These are phyloP conservation scores for Volucella bombylans DNA, from an alignment of 2,888 invertebrate species.

Conservation along the genomic window DNA sequence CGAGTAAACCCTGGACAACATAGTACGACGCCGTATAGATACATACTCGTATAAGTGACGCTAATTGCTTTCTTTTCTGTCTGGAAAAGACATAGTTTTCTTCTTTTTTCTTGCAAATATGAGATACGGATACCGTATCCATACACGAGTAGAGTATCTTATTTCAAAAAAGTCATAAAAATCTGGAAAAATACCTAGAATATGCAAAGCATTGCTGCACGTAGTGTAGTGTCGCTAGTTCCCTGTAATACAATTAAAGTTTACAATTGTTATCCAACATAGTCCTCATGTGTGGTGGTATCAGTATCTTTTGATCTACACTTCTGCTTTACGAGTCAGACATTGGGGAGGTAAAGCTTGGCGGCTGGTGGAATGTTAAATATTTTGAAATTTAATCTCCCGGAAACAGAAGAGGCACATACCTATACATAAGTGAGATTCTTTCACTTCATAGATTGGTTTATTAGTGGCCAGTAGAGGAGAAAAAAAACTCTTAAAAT, in stretches of 20 bases:
- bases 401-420: slow-evolving; percentile 34
- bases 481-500: too few relatives aligned
- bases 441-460: slow-evolving; percentile 11
- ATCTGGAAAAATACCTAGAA: too few relatives aligned
- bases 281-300: background rate
- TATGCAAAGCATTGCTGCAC: too few relatives aligned
- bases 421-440: slow-evolving; percentile 42
- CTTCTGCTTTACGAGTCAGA: background rate
- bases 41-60: slow-evolving; percentile 43
- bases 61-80: slow-evolving; percentile 66
- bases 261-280: slow-evolving; percentile 29
- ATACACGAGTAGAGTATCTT: too few relatives aligned
- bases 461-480: too few relatives aligned
- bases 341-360: slow-evolving; percentile 23
- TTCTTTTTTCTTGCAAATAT: background rate
- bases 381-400: slow-evolving; percentile 61
- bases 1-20: slow-evolving; percentile 54
- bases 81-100: slow-evolving; percentile 21
- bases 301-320: too few relatives aligned
- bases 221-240: slow-evolving; percentile 7
- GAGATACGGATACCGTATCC: too few relatives aligned
- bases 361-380: slow-evolving; percentile 22
- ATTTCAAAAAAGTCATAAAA: too few relatives aligned
- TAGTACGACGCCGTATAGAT: slow-evolving; percentile 20
- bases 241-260: slow-evolving; percentile 28